Base-by-base conservation (phyloP, 2,888 invertebrate species). In the Hirtodrosophila histrioides region DNA sequence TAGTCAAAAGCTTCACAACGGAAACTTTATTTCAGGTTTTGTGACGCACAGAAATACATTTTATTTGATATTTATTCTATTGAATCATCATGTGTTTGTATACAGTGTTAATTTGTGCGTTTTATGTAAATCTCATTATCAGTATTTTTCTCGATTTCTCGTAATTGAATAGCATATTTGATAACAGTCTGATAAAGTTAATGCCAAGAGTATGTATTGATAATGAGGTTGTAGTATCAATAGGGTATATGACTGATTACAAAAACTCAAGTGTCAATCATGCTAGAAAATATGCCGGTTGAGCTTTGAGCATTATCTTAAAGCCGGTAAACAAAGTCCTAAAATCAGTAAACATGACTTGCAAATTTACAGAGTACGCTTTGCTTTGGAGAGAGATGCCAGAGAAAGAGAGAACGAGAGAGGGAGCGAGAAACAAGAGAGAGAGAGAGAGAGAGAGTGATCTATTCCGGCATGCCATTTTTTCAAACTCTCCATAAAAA, bases 201-300 rank as follows among this genome's bases (percentile, higher is more conserved):
- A 51, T 23, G 39, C n/a, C 8, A 55, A 48, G 27, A 41, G 36
- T 37, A 37, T 50, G 40, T 17, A 35, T 35, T 27, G 17, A 49
- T 49, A 12, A 12, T 7, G 33, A 7, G 8, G 6, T 1, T 12
- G 24, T 11, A 46, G 9, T 31, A 9, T 3, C 6, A 8, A 31
- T 24, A 39, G 43, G 35, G 57, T 39, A 48, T 60, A 29, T 54
- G 63, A 57, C 65, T 62, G 56, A 73, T 66, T 49, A 54, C 44
- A 27, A 17, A 17, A 9, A 44, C 7, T 12, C 23, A 49, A 63
- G 48, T 55, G 75, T 12, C 57, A 57, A 61, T 62, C 58, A 40
- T 45, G 36, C 40, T 11, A 50, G 40, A 49, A 23, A 41, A 58
- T 31, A 24, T 35, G 40, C 44, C 45, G 41, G 48, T 43, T 45